Percentiles rank a stretch among this genome's conserved stretches.
Conservation (phyloP, 2,888 invertebrate species). For the Torymus aiolomorphi region DNA sequence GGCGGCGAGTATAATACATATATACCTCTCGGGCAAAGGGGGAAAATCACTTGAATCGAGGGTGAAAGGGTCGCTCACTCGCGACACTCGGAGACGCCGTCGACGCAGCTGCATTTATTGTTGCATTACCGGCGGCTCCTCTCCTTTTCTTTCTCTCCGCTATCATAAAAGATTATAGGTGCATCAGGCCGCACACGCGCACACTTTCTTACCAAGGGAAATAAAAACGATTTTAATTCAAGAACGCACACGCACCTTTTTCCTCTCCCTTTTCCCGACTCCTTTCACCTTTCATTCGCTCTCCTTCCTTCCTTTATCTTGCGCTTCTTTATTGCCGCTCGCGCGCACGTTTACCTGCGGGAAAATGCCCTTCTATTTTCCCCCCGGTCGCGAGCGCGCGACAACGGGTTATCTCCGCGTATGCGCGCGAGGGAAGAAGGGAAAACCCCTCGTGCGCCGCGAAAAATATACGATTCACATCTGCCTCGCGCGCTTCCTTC, state of each 20-base stretch:
- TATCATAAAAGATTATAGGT: slow-evolving; percentile 52
- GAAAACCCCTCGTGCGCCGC: slow-evolving; percentile 23
- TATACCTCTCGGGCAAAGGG: slow-evolving; percentile 6
- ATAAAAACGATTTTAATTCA: slow-evolving; percentile 51
- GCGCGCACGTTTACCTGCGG: slow-evolving; percentile 16
- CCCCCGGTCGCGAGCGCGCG: slow-evolving; percentile 3
- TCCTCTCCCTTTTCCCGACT: neutral
- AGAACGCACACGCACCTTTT: slow-evolving; percentile 3
- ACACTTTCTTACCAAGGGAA: slow-evolving; percentile 12
- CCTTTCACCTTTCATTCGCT: neutral
- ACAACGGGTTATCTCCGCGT: slow-evolving; percentile 43
- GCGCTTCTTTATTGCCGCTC: slow-evolving; percentile 25
- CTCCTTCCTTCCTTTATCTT: neutral
- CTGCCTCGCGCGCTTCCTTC: slow-evolving; percentile 23
- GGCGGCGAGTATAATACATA: neutral
- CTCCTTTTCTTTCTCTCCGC: slow-evolving; percentile 22
- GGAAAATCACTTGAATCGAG: slow-evolving; percentile 31
- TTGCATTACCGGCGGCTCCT: slow-evolving; percentile 12
- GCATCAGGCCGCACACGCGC: slow-evolving; percentile 17
- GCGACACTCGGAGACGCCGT: neutral
- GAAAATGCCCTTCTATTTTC: slow-evolving; percentile 36
- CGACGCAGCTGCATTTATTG: slow-evolving; percentile 50
- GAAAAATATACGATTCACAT: slow-evolving; percentile 48
- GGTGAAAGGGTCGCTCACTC: slow-evolving; percentile 27
- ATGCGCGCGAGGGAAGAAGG: neutral